Percentiles rank a stretch among this genome's conserved stretches.
Evolutionary conservation across 1,140 invertebrate genomes (phyloP).

Genomic region (Heliothis subflexa): DNA sequence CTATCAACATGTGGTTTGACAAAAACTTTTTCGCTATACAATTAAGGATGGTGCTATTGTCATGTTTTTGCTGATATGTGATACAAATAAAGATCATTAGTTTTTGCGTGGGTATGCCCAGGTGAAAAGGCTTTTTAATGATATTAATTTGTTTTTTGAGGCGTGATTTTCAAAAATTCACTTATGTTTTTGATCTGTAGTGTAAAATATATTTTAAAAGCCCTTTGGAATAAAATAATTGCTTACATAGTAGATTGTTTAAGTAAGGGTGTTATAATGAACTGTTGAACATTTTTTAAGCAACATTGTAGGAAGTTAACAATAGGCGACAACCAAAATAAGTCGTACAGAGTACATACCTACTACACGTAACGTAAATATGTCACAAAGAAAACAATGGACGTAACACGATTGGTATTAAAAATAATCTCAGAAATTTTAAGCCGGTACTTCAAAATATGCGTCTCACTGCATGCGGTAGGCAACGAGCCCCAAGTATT

Average conservation of each 20-base stretch:
- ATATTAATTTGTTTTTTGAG: constrained; percentile 22
- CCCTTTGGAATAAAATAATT: neutral
- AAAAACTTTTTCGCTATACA: constrained; percentile 65
- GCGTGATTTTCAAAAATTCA: constrained; percentile 1
- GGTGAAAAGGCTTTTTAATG: constrained; percentile 23
- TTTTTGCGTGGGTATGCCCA: neutral
- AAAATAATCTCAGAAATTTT: constrained; percentile 70
- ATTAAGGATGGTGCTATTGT: constrained; percentile 51
- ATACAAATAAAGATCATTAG: constrained; percentile 32
- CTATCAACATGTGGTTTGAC: constrained; percentile 70
- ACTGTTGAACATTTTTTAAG: constrained; percentile 13
- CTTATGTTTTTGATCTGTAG: neutral
- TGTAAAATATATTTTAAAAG: neutral
- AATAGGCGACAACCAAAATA: constrained; percentile 68
- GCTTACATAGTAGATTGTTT: neutral
- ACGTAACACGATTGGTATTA: constrained; percentile 63
- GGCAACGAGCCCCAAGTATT: constrained; percentile 62
- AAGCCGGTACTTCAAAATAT: constrained; percentile 74
- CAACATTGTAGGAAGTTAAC: constrained; percentile 58
- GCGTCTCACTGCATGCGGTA: constrained; percentile 74
- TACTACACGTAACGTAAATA: constrained; percentile 71
- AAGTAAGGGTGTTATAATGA: constrained; percentile 10
- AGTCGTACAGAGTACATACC: constrained; percentile 50
- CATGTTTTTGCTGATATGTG: constrained; percentile 49
- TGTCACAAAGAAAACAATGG: constrained; percentile 80